These are phyloP conservation scores for Catotricha subobsoleta DNA, from an alignment of 2,888 invertebrate genomes.

Conservation along the genomic window DNA sequence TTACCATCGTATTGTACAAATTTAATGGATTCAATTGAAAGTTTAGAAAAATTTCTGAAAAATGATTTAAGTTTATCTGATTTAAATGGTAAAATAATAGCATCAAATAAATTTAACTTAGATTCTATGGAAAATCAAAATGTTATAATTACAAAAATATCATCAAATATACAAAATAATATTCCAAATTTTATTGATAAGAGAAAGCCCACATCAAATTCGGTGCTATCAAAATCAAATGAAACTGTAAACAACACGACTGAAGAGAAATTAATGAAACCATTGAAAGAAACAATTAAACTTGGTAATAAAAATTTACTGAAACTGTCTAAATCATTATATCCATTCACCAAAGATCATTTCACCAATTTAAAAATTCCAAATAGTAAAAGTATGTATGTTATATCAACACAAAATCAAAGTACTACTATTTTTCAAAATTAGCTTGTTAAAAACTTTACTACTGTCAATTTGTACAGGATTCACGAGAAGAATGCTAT, in stretches of 20 bases:
- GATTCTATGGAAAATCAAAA: neutral
- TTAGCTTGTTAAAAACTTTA: neutral
- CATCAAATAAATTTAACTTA: neutral
- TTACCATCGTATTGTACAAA: constrained; percentile 18
- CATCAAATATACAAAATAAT: neutral
- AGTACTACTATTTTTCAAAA: constrained; percentile 1
- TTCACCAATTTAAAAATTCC: constrained; percentile 16
- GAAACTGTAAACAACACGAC: neutral
- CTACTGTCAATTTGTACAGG: neutral
- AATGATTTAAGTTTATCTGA: constrained; percentile 27
- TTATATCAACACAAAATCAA: constrained; percentile 4
- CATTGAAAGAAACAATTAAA: neutral
- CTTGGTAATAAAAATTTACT: neutral
- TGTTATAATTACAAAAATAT: neutral
- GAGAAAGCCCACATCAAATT: neutral
- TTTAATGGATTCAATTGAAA: constrained; percentile 28
- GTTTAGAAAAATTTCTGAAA: constrained; percentile 27
- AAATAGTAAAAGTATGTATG: constrained; percentile 26
- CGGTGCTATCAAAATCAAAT: no score
- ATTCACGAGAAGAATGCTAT: neutral
- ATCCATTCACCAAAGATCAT: constrained; percentile 1
- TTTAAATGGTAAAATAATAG: neutral
- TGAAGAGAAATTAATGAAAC: neutral
- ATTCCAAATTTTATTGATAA: neutral
- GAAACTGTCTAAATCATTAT: constrained; percentile 6